Percentiles rank a stretch among this genome's conserved stretches.
phyloP scores from a whole-genome alignment of 2,888 invertebrate genomes.

The Parnassius glacialis region DNA sequence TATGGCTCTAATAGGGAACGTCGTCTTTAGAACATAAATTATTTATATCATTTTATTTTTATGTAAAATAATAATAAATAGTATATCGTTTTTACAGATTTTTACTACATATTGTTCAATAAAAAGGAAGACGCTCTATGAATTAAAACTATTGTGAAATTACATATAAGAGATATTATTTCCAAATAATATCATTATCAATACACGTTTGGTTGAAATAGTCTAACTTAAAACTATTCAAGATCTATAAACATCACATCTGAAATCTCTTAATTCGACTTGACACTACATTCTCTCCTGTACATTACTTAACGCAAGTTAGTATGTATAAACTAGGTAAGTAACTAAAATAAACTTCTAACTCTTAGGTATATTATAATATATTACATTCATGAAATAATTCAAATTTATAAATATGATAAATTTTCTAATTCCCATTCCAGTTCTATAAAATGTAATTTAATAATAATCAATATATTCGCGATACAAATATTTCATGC shows the following conservation, averaged over 20 bases:
- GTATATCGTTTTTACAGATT: too few species aligned
- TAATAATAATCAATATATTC: conserved; percentile 3
- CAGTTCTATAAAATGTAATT: conserved; percentile 5
- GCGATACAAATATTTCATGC: conserved; percentile 2
- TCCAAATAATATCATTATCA: too few species aligned
- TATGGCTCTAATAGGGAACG: too few species aligned
- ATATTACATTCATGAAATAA: conserved; percentile 13
- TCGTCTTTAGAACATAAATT: too few species aligned
- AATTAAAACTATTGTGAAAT: too few species aligned
- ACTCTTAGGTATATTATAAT: conserved; percentile 1
- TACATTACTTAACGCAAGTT: conserved; percentile 38
- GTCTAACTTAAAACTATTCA: conserved; percentile 7
- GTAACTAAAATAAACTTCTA: conserved; percentile 25
- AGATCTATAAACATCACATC: conserved; percentile 41
- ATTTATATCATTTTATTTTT: too few species aligned
- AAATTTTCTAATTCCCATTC: conserved; percentile 10
- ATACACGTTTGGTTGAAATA: not conserved
- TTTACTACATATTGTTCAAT: too few species aligned
- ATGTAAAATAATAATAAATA: too few species aligned
- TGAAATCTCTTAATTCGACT: conserved; percentile 53
- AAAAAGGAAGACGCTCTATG: too few species aligned
- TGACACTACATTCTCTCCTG: conserved; percentile 43
- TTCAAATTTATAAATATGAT: conserved; percentile 3
- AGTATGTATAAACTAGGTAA: conserved; percentile 33
- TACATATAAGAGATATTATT: too few species aligned